These are phyloP conservation scores for Aporophyla nigra DNA, from an alignment of 2,888 invertebrate genomes.

Conservation along the genomic window DNA sequence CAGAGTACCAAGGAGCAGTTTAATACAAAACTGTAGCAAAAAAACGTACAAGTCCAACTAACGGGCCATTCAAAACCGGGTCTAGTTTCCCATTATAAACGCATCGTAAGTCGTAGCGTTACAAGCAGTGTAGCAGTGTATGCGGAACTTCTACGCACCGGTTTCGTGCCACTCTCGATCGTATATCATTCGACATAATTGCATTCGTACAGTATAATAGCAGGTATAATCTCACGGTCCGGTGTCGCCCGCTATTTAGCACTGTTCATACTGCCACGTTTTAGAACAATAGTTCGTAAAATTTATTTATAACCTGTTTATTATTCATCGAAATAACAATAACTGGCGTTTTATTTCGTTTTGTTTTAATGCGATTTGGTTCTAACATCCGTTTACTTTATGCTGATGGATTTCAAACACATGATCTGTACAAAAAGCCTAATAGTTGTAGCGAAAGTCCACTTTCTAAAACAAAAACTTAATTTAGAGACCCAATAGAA, in stretches of 20 bases:
- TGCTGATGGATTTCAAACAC: neutral
- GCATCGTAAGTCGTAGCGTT: conserved; percentile 70
- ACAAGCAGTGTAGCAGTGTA: conserved; percentile 75
- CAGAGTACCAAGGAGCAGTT: neutral
- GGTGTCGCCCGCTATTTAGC: conserved; percentile 52
- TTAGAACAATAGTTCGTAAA: conserved; percentile 60
- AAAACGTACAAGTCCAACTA: conserved; percentile 44
- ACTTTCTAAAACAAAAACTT: conserved; percentile 23
- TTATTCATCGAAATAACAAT: conserved; percentile 58
- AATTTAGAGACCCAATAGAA: conserved; percentile 30
- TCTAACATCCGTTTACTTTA: conserved; percentile 7
- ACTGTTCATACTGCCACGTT: conserved; percentile 29
- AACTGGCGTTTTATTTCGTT: conserved; percentile 24
- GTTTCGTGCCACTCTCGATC: conserved; percentile 64
- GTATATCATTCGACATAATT: conserved; percentile 71
- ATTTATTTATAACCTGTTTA: conserved; percentile 50
- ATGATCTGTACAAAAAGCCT: neutral
- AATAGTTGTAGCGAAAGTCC: neutral
- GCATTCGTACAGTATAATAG: conserved; percentile 56
- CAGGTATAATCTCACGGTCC: conserved; percentile 56
- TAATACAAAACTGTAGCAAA: conserved; percentile 44
- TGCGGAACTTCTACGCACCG: conserved; percentile 75
- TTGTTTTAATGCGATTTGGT: conserved; percentile 23
- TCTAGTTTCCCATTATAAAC: conserved; percentile 74
- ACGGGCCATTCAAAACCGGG: conserved; percentile 63